Evolutionary conservation across 2,888 invertebrate species (phyloP).

Genomic region (Serrognathus titanus): DNA sequence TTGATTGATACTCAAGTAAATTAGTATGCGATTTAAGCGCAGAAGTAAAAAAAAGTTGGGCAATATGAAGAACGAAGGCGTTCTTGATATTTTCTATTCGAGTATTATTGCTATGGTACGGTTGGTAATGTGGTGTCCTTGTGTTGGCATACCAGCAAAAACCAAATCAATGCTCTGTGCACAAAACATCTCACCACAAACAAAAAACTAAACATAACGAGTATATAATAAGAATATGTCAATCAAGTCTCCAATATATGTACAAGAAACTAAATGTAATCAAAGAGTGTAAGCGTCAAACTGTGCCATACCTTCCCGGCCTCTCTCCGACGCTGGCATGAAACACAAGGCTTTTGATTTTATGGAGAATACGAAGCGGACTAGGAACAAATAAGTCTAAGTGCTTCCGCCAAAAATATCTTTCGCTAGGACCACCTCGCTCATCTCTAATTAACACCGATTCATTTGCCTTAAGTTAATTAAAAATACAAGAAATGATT

Average conservation of each 20-base stretch:
- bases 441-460: too few relatives aligned
- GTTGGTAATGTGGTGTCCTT: conserved; percentile 39
- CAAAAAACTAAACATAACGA: conserved; percentile 14
- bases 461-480: too few relatives aligned
- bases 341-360: conserved; percentile 51
- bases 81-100: not conserved
- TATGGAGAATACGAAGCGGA: conserved; percentile 31
- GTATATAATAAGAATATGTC: not conserved
- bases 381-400: not conserved
- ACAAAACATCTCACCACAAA: conserved; percentile 14
- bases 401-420: not conserved
- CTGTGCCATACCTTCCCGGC: conserved; percentile 55
- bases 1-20: too few relatives aligned
- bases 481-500: too few relatives aligned
- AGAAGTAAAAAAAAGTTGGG: not conserved
- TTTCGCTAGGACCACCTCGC: too few relatives aligned
- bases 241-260: not conserved
- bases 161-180: conserved; percentile 31
- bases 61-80: not conserved
- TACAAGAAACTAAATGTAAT: conserved; percentile 16
- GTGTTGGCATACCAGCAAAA: conserved; percentile 49
- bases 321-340: conserved; percentile 61
- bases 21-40: too few relatives aligned
- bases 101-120: not conserved
- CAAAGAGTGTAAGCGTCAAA: conserved; percentile 39